phyloP scores from a whole-genome alignment of 1,140 invertebrate species.

The Anadara kagoshimensis region DNA sequence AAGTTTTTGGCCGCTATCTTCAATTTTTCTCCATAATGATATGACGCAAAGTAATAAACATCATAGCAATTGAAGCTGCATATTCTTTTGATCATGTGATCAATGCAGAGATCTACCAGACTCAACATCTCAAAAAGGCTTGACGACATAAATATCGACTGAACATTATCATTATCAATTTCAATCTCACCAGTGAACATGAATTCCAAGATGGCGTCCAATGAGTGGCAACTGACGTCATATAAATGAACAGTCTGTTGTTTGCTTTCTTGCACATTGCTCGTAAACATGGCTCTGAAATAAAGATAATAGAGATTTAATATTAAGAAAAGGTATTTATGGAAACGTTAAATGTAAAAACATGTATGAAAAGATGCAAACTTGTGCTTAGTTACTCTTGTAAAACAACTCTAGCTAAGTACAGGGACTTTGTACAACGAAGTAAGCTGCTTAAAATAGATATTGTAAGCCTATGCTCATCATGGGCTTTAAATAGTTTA shows the following conservation, averaged over 20 bases:
- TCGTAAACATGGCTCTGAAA: conserved; percentile 67
- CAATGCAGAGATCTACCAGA: conserved; percentile 49
- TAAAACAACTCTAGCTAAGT: not conserved
- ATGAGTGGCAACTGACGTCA: conserved; percentile 36
- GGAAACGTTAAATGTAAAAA: not conserved
- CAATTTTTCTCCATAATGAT: conserved; percentile 48
- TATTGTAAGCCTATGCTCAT: not conserved
- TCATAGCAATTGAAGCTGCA: conserved; percentile 55
- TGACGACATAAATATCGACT: conserved; percentile 57
- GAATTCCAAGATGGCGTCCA: conserved; percentile 52
- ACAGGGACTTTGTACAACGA: too few relatives aligned
- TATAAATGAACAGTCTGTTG: conserved; percentile 46
- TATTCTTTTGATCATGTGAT: conserved; percentile 53
- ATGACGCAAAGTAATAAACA: conserved; percentile 53
- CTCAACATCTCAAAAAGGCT: conserved; percentile 59
- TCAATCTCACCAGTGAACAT: conserved; percentile 55
- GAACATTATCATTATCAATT: conserved; percentile 60
- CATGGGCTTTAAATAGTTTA: not conserved
- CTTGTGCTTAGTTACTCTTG: not conserved
- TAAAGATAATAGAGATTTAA: conserved; percentile 6
- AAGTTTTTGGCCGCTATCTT: conserved; percentile 41
- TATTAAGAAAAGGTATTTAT: not conserved
- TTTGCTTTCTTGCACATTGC: conserved; percentile 51
- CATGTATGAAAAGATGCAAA: not conserved
- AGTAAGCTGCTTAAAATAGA: not conserved